Percentiles rank a stretch among this genome's conserved stretches.
These are phyloP conservation scores for Eulemur macaco DNA, from an alignment of 2,113 vertebrate species.

Conservation along the genomic window DNA sequence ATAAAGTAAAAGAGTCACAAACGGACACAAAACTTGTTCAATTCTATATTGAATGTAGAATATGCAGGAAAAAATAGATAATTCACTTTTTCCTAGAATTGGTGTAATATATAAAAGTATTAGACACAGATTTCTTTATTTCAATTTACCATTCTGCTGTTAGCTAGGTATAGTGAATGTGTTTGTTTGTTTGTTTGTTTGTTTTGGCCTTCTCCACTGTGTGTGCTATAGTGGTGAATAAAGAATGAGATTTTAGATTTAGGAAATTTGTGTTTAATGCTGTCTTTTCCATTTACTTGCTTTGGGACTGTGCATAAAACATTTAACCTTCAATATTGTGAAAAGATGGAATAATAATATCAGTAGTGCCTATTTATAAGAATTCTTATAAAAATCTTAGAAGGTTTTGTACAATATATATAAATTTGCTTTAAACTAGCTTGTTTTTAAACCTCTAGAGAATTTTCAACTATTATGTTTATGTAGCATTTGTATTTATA, in stretches of 20 bases:
- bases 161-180: not conserved
- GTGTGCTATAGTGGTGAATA: not conserved
- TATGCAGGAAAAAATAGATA: not conserved
- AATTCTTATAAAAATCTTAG: not conserved
- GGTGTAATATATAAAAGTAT: not conserved
- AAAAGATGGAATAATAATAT: not conserved
- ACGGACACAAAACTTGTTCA: not conserved
- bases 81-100: not conserved
- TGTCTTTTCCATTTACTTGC: not conserved
- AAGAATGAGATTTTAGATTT: not conserved
- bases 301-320: not conserved
- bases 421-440: not conserved
- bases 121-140: not conserved
- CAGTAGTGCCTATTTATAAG: not conserved
- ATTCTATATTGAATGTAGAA: not conserved
- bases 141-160: constrained; percentile 23
- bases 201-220: not conserved
- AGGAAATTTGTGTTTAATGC: not conserved
- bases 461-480: not conserved
- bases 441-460: not conserved
- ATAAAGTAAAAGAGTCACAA: constrained; percentile 17
- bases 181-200: not conserved
- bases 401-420: not conserved
- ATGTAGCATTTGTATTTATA: not conserved
- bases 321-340: not conserved